Evolutionary conservation across 1,140 invertebrate genomes (phyloP), one percentile per base, ranked within the genome.

Genomic region (Babylonia areolata): DNA sequence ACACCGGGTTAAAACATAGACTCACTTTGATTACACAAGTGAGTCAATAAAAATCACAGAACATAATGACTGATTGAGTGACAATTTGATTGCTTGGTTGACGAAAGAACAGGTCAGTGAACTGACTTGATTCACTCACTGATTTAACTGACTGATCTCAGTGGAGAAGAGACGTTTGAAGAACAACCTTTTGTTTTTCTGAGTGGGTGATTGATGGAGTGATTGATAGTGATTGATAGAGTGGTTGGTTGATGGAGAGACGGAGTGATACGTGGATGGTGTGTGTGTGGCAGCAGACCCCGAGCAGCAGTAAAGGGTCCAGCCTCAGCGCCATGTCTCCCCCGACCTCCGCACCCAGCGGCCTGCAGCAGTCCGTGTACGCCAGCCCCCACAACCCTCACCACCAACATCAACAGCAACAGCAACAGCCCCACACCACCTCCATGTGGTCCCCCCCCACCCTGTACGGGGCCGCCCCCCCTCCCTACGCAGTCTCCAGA

Each of bases 391-490:
- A 64, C 58, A 5, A 0, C 28, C 58, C 15, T n/a, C 58, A 51
- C 17, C 46, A 51, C 17, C 46, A 51, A 12, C 46, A 51, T 51
- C 58, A 64, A 17, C 46, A 51, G 46, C 46, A 51, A 3, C 46
- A 51, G 46, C 28, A 81, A 35, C 46, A 73, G 77, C 23, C 39
- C 20, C 81, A 69, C 28, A 31, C 51, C 37, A 28, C 31, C 58
- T n/a, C 64, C 82, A 75, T 84, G 82, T 84, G 82, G 82, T 84
- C 82, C 6, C 33, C 39, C 28, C 58, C 82, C 42, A 31, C 82
- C 20, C 31, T 81, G 6, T 81, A 81, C 79, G 6, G 17, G 17
- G 33, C 81, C 37, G 35, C 35, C 37, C 35, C 58, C 82, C 82
- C 69, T 2, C 54, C 82, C 40, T 33, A 28, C 64, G 33, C 9